A percentile compares a stretch with the other conserved stretches of the same genome.
Conservation (phyloP, 2,888 invertebrate species). For the Macropis europaea region DNA sequence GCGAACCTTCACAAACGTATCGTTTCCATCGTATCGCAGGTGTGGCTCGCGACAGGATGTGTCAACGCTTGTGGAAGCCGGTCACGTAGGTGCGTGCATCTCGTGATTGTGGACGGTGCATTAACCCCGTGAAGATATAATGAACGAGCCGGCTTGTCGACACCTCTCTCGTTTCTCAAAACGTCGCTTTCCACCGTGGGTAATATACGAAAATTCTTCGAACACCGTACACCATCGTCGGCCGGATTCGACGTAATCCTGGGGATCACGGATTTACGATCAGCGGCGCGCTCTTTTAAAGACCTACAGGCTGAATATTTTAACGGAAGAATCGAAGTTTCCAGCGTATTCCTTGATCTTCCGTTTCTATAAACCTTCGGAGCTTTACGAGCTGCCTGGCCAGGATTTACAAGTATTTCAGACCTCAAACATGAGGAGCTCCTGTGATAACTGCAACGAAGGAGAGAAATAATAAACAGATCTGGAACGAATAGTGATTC, state of each 20-base stretch:
- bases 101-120: constrained; percentile 61
- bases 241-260: neutral
- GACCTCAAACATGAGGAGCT: neutral
- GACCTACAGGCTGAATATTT: neutral
- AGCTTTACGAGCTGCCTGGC: neutral
- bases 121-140: constrained; percentile 60
- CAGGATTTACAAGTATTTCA: constrained; percentile 8
- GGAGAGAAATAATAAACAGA: too few relatives aligned
- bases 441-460: too few relatives aligned
- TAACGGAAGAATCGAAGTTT: neutral
- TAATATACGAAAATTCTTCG: neutral
- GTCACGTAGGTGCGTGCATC: constrained; percentile 68
- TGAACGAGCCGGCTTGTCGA: constrained; percentile 53
- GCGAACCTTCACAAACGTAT: constrained; percentile 19
- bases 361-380: neutral
- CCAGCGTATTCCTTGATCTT: neutral
- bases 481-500: too few relatives aligned
- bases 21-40: constrained; percentile 63
- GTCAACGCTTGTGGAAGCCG: constrained; percentile 70
- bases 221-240: neutral
- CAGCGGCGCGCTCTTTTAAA: neutral
- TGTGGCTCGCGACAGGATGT: constrained; percentile 71
- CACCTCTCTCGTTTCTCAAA: constrained; percentile 38
- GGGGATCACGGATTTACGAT: constrained; percentile 25
- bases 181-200: neutral